phyloP scores from a whole-genome alignment of 2,888 invertebrate genomes.

The Catocala nupta region DNA sequence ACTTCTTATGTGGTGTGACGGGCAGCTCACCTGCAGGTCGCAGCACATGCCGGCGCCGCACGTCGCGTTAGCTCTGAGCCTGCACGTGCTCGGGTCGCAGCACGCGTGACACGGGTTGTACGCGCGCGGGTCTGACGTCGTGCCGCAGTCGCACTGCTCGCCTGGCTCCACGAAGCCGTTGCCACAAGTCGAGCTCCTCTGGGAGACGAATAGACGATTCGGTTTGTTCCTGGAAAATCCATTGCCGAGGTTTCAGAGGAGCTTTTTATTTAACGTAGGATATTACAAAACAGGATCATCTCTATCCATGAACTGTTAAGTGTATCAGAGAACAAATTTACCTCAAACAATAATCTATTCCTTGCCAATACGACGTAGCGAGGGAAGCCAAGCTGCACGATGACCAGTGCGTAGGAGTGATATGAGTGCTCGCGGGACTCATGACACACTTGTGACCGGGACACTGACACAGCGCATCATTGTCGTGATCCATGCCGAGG shows the following conservation, averaged over 20 bases:
- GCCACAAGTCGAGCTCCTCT: slow-evolving; percentile 90
- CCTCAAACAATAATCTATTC: slow-evolving; percentile 97
- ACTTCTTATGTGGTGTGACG: neutral
- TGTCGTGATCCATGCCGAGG: slow-evolving; percentile 31
- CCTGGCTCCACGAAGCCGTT: slow-evolving; percentile 98
- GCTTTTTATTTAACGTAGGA: too few relatives aligned
- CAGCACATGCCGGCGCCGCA: slow-evolving; percentile 98
- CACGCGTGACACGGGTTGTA: slow-evolving; percentile 92
- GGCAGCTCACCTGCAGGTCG: slow-evolving; percentile 86
- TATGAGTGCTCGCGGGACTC: slow-evolving; percentile 96
- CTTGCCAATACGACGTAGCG: slow-evolving; percentile 95
- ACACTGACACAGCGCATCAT: slow-evolving; percentile 92
- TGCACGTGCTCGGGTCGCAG: slow-evolving; percentile 95
- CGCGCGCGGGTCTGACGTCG: slow-evolving; percentile 88
- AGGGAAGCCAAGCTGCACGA: slow-evolving; percentile 96
- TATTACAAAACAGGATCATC: too few relatives aligned
- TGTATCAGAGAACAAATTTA: slow-evolving; percentile 41
- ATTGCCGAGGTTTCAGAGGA: too few relatives aligned
- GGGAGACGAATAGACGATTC: slow-evolving; percentile 91
- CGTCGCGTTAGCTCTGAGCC: slow-evolving; percentile 94
- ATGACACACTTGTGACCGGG: slow-evolving; percentile 97
- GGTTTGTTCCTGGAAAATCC: slow-evolving; percentile 92
- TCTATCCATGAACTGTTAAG: neutral
- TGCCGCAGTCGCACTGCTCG: slow-evolving; percentile 98
- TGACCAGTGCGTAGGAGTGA: slow-evolving; percentile 96